Evolutionary conservation across 2,113 vertebrate genomes (phyloP).

Genomic region (Ageneiosus marmoratus): DNA sequence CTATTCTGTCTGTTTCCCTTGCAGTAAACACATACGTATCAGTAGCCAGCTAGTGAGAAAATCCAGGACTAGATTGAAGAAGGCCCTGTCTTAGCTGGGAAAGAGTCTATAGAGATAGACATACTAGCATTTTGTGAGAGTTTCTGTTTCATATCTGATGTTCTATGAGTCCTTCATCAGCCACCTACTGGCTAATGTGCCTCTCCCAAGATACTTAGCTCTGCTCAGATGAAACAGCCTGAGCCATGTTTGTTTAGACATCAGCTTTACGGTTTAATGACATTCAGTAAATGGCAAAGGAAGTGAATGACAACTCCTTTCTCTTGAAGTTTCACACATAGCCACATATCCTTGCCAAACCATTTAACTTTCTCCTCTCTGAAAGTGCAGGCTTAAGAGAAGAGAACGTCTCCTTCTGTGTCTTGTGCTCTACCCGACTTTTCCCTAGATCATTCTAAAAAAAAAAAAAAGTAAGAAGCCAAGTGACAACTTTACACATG

Average conservation of each 20-base stretch:
- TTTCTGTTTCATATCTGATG: constrained; percentile 23
- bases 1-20: constrained; percentile 26
- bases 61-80: background rate
- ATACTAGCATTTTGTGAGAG: background rate
- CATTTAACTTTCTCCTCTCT: constrained; percentile 21
- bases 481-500: background rate
- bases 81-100: constrained; percentile 24
- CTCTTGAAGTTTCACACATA: constrained; percentile 27
- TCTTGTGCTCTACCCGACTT: constrained; percentile 43
- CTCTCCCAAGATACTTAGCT: background rate
- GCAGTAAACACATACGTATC: constrained; percentile 28
- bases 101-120: background rate
- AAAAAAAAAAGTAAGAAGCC: background rate
- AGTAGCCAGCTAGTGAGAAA: constrained; percentile 9
- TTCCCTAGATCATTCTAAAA: background rate
- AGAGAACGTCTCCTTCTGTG: background rate
- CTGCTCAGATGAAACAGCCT: constrained; percentile 3
- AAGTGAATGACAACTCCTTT: constrained; percentile 37
- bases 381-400: constrained; percentile 6
- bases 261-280: constrained; percentile 45
- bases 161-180: background rate
- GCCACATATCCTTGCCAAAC: constrained; percentile 29
- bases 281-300: constrained; percentile 28
- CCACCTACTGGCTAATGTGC: background rate
- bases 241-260: constrained; percentile 40